Base-by-base conservation (phyloP, 2,797 vertebrate species). In the Melanotaenia trifasciata region DNA sequence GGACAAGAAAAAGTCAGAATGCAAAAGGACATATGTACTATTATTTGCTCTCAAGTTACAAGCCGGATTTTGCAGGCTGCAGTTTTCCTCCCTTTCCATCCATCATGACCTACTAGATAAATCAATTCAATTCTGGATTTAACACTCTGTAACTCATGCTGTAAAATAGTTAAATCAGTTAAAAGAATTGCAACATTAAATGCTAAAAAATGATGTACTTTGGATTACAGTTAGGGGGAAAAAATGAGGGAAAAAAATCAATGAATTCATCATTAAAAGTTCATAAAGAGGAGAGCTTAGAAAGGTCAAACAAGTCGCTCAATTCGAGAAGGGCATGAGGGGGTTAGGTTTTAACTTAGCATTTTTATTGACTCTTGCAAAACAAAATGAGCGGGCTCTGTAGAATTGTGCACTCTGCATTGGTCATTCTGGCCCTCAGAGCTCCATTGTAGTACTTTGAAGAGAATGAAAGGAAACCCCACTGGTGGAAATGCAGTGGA, bases 291-390 rank as follows among this genome's bases (percentile, higher is more conserved):
- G 78, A 84, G 83, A 81, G 77, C 80, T 88, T 94, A 91, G 81
- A 89, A 94, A 94, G 87, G 91, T 92, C 91, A 95, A 95, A 92
- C 88, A 91, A 94, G 90, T 89, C 70, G 63, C 75, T 90, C 91
- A 86, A 90, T 90, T 86, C 84, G 90, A 87, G 82, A 87, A 89
- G 89, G 87, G 95, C 95, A 94, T 89, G 88, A 89, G 79, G 90
- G 91, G 93, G 94, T 94, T 94, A 94, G 93, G 93, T 95, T 95
- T 95, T 96, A 97, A 97, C 93, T 96, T 96, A 96, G 96, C 96
- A 96, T 97, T 98, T 99, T 99, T 99, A 99, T 98, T 98, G 97
- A 99, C 98, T 99, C 97, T 95, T 94, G 95, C 95, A 96, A 97
- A 97, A 98, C 96, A 97, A 97, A 98, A 99, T 98, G 96, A 97